Evolutionary conservation across 2,113 vertebrate genomes (phyloP), one percentile per base, ranked within the genome.

Genomic region (Oryzias javanicus): DNA sequence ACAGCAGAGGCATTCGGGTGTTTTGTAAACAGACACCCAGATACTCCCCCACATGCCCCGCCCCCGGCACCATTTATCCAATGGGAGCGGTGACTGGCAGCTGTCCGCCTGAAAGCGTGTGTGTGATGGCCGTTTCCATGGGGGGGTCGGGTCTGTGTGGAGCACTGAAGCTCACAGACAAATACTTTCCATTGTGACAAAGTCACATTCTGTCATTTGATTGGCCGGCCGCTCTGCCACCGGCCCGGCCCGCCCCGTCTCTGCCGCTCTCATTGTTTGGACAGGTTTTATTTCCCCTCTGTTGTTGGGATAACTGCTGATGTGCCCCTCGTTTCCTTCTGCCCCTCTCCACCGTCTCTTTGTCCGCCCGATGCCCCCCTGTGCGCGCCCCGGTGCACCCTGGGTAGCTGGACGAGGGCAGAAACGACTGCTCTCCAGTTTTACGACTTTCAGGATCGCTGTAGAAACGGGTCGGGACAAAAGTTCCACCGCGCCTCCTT

Each of bases 341-440:
- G 78, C 80, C 35, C 44, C 62, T 56, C 62, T 78, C 64, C 61
- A 76, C 69, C 72, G 78, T 83, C 76, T 76, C 85, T 89, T 90
- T 90, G 88, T 91, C 75, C 53, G 61, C 54, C 70, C 89, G 86
- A 89, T 80, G 78, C 81, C 76, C 71, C 54, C 87, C 82, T 86
- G 78, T 81, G 64, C 51, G 72, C 64, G 71, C 64, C 80, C 72
- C 65, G 62, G 61, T 79, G 87, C 81, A 80, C 74, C 65, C 76
- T 79, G 85, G 78, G 82, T 67, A 80, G 79, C 42, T 70, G 63
- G 72, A 50, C 18, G 20, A 5, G 60, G 50, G 52, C 14, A 24
- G 24, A 73, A 74, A 91, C 85, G 90, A 91, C 70, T 76, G 18
- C 64, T 17, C 74, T 67, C 58, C 53, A 72, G 25, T 68, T 72